phyloP scores from a whole-genome alignment of 2,797 vertebrate species.

The Diglossa cyanea region DNA sequence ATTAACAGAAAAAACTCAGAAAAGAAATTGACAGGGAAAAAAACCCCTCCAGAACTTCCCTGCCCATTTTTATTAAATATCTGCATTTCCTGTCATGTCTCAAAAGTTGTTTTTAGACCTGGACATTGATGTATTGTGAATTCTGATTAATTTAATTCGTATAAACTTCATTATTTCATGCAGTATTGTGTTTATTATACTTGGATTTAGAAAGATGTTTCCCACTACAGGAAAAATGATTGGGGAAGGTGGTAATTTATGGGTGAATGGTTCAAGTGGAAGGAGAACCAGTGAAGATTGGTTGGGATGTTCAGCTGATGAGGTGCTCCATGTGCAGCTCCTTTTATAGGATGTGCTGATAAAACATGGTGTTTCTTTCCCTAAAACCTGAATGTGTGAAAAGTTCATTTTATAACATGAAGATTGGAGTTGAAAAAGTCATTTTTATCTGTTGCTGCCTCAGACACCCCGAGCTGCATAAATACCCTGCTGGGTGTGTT shows the following conservation, averaged over 20 bases:
- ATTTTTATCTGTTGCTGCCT: not conserved
- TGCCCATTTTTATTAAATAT: not conserved
- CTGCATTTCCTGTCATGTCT: not conserved
- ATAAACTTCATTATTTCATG: not conserved
- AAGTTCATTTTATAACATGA: not conserved
- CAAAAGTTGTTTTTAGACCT: not conserved
- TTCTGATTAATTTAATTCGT: not conserved
- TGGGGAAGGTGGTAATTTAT: not conserved
- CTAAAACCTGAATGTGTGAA: fast-evolving
- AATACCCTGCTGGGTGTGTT: not conserved
- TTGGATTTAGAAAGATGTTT: not conserved
- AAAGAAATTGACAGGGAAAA: too few relatives aligned
- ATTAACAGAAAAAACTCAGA: not conserved
- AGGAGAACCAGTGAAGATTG: too few relatives aligned
- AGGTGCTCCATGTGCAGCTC: not conserved
- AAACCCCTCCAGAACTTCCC: not conserved
- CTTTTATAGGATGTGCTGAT: fast-evolving
- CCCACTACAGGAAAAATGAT: not conserved
- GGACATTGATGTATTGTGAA: not conserved
- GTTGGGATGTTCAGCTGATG: not conserved
- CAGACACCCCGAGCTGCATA: not conserved
- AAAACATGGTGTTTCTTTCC: not conserved
- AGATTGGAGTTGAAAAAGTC: not conserved
- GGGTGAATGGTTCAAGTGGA: not conserved
- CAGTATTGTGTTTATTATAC: not conserved